Evolutionary conservation across 1,140 invertebrate species (phyloP).

Genomic region (Drosophila aff.): DNA sequence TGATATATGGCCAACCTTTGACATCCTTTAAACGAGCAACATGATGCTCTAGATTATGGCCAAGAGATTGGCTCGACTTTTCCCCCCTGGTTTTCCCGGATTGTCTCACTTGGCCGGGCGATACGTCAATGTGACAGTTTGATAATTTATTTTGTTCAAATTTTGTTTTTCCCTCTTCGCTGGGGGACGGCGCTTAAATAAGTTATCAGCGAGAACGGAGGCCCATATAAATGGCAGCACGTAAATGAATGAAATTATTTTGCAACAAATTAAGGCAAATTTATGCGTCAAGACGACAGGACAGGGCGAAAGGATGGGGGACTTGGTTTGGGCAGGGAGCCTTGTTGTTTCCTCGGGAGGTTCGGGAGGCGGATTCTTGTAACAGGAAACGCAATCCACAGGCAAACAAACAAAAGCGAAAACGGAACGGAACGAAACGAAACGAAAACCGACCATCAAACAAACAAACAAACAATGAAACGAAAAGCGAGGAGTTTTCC

Average conservation of each 20-base stretch:
- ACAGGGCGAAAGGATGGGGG: slow-evolving; percentile 7
- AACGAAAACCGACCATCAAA: slow-evolving; percentile 27
- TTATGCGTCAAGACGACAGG: slow-evolving; percentile 72
- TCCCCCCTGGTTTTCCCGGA: slow-evolving; percentile 32
- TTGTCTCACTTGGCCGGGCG: slow-evolving; percentile 55
- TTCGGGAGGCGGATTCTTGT: slow-evolving; percentile 5
- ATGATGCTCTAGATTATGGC: slow-evolving; percentile 82
- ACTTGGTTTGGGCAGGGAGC: neutral
- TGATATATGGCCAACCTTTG: slow-evolving; percentile 83
- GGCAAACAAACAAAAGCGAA: slow-evolving; percentile 51
- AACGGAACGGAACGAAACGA: slow-evolving; percentile 45
- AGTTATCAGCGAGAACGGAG: slow-evolving; percentile 68
- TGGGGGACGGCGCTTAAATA: slow-evolving; percentile 69
- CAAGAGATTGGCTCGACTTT: slow-evolving; percentile 57
- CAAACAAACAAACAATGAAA: slow-evolving; percentile 55
- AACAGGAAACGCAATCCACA: slow-evolving; percentile 67
- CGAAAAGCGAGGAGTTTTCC: slow-evolving; percentile 59
- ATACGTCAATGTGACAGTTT: slow-evolving; percentile 83
- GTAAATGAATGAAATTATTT: slow-evolving; percentile 84
- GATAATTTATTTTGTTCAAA: slow-evolving; percentile 83
- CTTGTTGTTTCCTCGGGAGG: neutral
- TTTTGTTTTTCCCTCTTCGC: slow-evolving; percentile 55
- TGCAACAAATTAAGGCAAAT: slow-evolving; percentile 84
- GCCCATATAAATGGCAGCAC: slow-evolving; percentile 77
- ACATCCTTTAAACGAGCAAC: slow-evolving; percentile 84